These are phyloP conservation scores for Scopus umbretta DNA, from an alignment of 2,113 vertebrate species.

Conservation along the genomic window DNA sequence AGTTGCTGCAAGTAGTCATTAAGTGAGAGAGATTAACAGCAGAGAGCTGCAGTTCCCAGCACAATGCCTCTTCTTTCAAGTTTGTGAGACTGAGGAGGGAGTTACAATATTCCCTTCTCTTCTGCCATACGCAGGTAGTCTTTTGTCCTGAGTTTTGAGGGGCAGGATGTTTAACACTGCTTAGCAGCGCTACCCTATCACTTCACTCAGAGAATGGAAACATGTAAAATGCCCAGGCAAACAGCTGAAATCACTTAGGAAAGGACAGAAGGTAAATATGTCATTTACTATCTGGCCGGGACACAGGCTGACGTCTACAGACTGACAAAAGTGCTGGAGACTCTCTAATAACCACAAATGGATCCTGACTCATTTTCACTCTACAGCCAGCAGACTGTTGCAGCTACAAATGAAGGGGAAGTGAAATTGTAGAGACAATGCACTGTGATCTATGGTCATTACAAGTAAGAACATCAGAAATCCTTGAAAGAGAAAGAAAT, in stretches of 20 bases:
- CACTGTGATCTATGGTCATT: constrained; percentile 27
- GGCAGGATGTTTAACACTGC: background rate
- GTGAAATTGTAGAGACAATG: background rate
- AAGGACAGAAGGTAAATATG: background rate
- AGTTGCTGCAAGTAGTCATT: background rate
- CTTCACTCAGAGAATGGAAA: background rate
- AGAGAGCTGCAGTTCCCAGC: background rate
- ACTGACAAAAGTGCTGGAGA: background rate
- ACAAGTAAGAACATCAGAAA: constrained; percentile 17
- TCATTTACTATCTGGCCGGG: background rate
- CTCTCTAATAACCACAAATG: background rate
- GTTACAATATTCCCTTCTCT: background rate
- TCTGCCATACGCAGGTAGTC: background rate
- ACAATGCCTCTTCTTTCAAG: background rate
- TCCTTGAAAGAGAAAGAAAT: constrained; percentile 12
- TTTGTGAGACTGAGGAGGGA: background rate
- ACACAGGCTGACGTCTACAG: background rate
- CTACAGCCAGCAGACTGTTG: background rate
- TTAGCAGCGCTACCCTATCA: background rate
- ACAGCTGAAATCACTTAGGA: background rate
- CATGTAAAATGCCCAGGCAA: background rate
- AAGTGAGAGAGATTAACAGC: background rate
- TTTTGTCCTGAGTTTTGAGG: background rate
- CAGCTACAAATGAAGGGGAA: background rate
- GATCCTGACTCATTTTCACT: background rate